Evolutionary conservation across 2,113 vertebrate species (phyloP).

Genomic region (Brevimyrus niger): DNA sequence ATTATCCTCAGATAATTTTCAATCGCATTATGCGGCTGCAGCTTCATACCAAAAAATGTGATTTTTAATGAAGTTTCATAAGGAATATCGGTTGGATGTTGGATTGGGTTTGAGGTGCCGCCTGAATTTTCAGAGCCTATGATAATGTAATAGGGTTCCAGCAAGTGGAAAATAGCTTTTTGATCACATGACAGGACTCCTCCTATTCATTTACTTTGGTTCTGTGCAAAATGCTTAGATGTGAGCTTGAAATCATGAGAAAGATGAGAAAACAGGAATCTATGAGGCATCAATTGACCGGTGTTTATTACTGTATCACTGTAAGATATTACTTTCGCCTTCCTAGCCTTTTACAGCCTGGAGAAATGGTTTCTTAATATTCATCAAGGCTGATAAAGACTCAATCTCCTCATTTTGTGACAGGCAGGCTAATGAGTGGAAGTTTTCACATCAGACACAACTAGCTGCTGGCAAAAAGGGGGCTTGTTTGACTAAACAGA

Average conservation of each 20-base stretch:
- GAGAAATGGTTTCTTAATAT: neutral
- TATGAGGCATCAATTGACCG: neutral
- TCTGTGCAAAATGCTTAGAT: neutral
- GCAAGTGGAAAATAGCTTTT: neutral
- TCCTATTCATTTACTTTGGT: neutral
- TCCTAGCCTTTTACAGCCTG: neutral
- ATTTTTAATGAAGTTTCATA: neutral
- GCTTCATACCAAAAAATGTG: neutral
- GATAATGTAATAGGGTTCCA: neutral
- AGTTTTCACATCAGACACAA: neutral
- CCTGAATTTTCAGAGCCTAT: neutral
- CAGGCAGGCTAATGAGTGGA: neutral
- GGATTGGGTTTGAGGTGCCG: neutral
- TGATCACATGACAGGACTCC: neutral
- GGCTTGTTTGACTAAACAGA: neutral
- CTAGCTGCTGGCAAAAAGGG: too few relatives aligned
- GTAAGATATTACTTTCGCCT: neutral
- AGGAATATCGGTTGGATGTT: neutral
- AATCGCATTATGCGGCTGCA: neutral
- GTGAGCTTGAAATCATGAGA: neutral
- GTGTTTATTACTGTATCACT: neutral
- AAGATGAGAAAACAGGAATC: neutral
- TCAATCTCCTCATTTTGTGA: neutral
- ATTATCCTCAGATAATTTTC: neutral
- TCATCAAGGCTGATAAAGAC: neutral